Evolutionary conservation across 2,888 invertebrate species (phyloP), one percentile per base, ranked within the genome.

Genomic region (Hydrotaea cyrtoneurina): DNA sequence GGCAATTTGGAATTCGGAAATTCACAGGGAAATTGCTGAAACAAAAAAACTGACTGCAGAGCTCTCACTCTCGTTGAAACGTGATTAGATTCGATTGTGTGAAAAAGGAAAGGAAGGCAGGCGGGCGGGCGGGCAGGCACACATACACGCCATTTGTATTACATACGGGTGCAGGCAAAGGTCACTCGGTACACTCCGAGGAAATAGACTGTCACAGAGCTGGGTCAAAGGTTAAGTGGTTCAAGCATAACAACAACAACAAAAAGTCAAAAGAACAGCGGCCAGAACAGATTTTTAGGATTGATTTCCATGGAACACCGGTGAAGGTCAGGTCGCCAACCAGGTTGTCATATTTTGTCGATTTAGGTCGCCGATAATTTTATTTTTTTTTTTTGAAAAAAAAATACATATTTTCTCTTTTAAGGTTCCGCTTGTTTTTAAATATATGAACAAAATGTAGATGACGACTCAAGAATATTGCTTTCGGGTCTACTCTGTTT

Each of bases 1-100:
- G 77, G 82, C 85, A 85, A 85, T 80, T 85, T 82, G 78, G 50
- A 69, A 80, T 84, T 85, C 69, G 85, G 85, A 85, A 85, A 85
- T 85, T 85, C 85, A 82, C 82, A 85, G 77, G 77, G 85, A 85
- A 82, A 82, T 82, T 80, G 85, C 73, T 31, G 79, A 82, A 82
- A 66, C 50, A 21, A 50, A 15, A 2, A 8, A 59, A 8, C 21
- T n/a, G 8, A 36, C n/a, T 15, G 31, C 64, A 50, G 50, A 50
- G n/a, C 50, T 50, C 50, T 43, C 53, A n/a, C 55, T 23, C 23
- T 57, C 8, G 2, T 4, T 39, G 78, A 78, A 84, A 84, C 78
- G 78, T 77, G 69, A 74, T 79, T 76, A 11, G n/a, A 23, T 69
- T 46, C 23, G 39, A 69, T 69, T 39, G 69, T n/a, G 43, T 21